Evolutionary conservation across 30 jellyfish, hydroid and myxozoan genomes (phyloP), one percentile per base, ranked within the genome.

Genomic region (Chrysaora quinquecirrha): DNA sequence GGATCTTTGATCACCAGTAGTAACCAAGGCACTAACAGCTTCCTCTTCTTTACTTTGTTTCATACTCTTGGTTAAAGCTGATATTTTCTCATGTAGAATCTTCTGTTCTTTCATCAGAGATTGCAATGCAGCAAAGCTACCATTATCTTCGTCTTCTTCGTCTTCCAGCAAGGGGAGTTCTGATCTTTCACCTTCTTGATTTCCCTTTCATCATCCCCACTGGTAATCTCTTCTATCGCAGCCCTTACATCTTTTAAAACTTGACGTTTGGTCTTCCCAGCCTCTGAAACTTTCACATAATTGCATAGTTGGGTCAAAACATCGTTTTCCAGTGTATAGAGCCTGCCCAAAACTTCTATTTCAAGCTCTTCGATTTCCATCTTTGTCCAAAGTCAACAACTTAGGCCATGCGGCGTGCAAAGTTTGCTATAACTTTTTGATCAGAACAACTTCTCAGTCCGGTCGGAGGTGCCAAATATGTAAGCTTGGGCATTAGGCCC

Each of bases 291-390:
- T 23, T 65, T 65, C 12, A 65, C 30, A 11, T 24, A 38, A 30
- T 32, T 30, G 22, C 78, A 65, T 28, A 65, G 18, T 27, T 65
- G 54, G 78, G 78, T 24, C 78, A 65, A 65, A 65, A 65, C 61
- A 12, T 65, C 54, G 1, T 65, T n/a, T 2, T 65, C 49, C 2
- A 65, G 54, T 30, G 71, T 20, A 71, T 46, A 72, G 48, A 72
- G 84, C 84, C 23, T 9, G 18, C 84, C 73, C 50, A 72, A 38
- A 3, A 46, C 48, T 64, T 30, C 84, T 18, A 72, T 20, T 48
- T 72, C 73, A 49, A 72, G 46, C 50, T 72, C 69, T 63, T 72
- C 84, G 68, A 72, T 54, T 2, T 43, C 73, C 73, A 72, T 72
- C 73, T 31, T 46, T 14, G 38, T 35, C 29, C 54, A 72, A n/a